Evolutionary conservation across 2,888 invertebrate species (phyloP).

Genomic region (Erebia aethiops): DNA sequence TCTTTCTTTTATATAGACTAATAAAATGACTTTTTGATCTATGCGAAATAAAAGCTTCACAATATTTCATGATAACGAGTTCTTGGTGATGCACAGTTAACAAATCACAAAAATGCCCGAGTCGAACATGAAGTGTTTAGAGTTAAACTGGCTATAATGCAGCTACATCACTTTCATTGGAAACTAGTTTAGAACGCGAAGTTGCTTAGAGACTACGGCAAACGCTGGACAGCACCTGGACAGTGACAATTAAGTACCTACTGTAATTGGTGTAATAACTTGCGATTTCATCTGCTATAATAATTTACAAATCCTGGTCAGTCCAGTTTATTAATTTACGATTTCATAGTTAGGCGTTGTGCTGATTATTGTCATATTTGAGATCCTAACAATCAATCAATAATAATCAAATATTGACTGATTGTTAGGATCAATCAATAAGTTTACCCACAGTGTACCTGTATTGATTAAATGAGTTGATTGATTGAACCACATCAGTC

Average conservation of each 20-base stretch:
- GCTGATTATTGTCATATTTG: not conserved
- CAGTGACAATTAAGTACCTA: conserved; percentile 38
- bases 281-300: conserved; percentile 36
- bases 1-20: no score
- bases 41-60: no score
- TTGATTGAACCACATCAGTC: no score
- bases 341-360: not conserved
- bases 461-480: no score
- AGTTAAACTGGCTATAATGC: conserved; percentile 12
- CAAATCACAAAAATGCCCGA: conserved; percentile 37
- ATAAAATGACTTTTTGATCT: no score
- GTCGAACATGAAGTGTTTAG: conserved; percentile 35
- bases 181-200: conserved; percentile 37
- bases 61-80: no score
- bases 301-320: conserved; percentile 35
- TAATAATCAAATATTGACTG: no score
- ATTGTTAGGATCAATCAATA: no score
- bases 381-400: not conserved
- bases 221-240: conserved; percentile 32
- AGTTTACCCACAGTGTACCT: no score
- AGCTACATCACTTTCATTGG: conserved; percentile 42
- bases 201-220: conserved; percentile 34
- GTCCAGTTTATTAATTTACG: conserved; percentile 29
- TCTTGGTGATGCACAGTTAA: conserved; percentile 14
- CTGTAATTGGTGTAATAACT: conserved; percentile 34